Base-by-base conservation (phyloP, 2,888 invertebrate species). In the Blera fallax region DNA sequence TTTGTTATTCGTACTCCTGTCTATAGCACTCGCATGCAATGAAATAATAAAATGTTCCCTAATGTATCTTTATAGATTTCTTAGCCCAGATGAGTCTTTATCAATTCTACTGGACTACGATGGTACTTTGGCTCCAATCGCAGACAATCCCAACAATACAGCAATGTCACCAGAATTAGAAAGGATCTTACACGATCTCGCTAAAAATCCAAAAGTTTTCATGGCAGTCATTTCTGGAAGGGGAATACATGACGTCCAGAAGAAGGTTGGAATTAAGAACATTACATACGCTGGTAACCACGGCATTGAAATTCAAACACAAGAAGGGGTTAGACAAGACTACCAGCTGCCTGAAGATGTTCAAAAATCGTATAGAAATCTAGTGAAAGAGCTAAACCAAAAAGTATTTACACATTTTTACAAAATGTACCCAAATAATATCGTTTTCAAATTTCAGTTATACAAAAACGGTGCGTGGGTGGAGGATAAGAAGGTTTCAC, bases 201-300 rank as follows among this genome's bases (percentile, higher is more conserved):
- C 95, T 1, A 94, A 94, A 89, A 93, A 95, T 91, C 93, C 95
- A 0, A 94, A 95, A 87, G 94, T 95, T 8, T 95, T 95, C 89
- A 93, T 96, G 87, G 94, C 95, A 0, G 93, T 96, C 27, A 95
- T 96, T 73, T 95, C 95, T 0, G 96, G 96, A 32, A 93, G 96
- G 88, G 95, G 94, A 78, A 94, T 96, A 0, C 93, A 94, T 87
- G 95, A 95, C 90, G 95, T 96, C 0, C 95, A 95, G 89, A 91
- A 93, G 48, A 95, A 95, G 94, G 95, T 94, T 87, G 90, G 90
- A 70, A 89, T 91, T 40, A 88, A 87, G 11, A 90, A 90, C 16
- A 94, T 96, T 11, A 96, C 95, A 0, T 96, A 95, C 89, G 96
- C 95, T 5, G 96, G 96, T 3, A 96, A 95, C 90, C 96, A 96